These are phyloP conservation scores for Ochlodes sylvanus DNA, from an alignment of 2,888 invertebrate species.

Conservation along the genomic window DNA sequence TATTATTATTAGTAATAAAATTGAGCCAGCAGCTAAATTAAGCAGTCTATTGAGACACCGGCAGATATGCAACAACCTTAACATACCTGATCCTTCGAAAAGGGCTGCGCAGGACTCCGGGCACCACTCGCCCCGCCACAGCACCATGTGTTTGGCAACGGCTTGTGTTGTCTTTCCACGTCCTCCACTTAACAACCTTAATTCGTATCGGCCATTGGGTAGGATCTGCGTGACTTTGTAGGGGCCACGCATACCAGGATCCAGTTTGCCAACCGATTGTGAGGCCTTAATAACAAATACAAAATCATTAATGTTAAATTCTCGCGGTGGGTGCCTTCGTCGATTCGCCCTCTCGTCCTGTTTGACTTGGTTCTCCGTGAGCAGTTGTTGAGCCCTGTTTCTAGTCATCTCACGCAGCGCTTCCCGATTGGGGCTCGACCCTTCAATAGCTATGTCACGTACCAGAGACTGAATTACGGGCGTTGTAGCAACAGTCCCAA, in stretches of 20 bases:
- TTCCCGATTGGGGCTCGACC: constrained; percentile 23
- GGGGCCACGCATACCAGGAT: constrained; percentile 2
- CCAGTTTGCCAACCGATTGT: not conserved
- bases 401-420: not conserved
- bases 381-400: too few relatives aligned
- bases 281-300: too few relatives aligned
- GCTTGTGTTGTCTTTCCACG: too few relatives aligned
- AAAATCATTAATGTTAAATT: too few relatives aligned
- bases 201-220: constrained; percentile 2
- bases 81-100: not conserved
- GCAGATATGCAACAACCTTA: not conserved
- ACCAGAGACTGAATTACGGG: constrained; percentile 39
- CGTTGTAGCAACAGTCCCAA: constrained; percentile 37
- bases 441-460: constrained; percentile 39
- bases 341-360: too few relatives aligned
- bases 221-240: constrained; percentile 4
- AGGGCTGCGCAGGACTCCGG: not conserved
- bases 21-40: not conserved
- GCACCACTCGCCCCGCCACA: constrained; percentile 3
- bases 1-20: too few relatives aligned
- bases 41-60: not conserved
- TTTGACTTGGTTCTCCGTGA: too few relatives aligned
- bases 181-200: constrained; percentile 6
- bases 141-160: constrained; percentile 2
- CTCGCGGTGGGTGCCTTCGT: too few relatives aligned